phyloP scores from a whole-genome alignment of 2,888 invertebrate species.

The Limenitis camilla region DNA sequence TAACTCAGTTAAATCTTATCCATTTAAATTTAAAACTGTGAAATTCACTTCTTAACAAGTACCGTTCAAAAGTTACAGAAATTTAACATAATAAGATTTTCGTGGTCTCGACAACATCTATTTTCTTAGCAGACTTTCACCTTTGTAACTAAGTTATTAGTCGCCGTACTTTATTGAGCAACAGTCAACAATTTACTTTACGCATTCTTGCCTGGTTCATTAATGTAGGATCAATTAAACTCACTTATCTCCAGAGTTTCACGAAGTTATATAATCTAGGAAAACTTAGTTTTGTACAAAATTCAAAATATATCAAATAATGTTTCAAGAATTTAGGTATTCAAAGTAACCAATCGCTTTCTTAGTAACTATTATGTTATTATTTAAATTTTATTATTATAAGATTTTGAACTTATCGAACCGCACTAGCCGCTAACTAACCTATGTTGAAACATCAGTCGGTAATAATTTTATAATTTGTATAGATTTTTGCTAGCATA shows the following conservation, averaged over 20 bases:
- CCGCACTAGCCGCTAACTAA: too few relatives aligned
- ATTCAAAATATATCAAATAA: not conserved
- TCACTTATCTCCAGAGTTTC: conserved; percentile 25
- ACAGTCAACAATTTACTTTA: conserved; percentile 50
- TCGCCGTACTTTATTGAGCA: conserved; percentile 45
- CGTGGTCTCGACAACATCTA: conserved; percentile 59
- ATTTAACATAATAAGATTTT: conserved; percentile 63
- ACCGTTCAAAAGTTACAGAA: conserved; percentile 59
- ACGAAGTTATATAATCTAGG: conserved; percentile 13
- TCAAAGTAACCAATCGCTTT: not conserved
- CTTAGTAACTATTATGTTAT: too few relatives aligned
- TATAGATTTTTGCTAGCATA: not conserved
- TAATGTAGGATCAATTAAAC: conserved; percentile 30
- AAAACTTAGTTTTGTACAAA: not conserved
- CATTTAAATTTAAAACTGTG: conserved; percentile 39
- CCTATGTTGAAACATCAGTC: too few relatives aligned
- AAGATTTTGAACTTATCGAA: too few relatives aligned
- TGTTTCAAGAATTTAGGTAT: too few relatives aligned
- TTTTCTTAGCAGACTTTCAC: conserved; percentile 58
- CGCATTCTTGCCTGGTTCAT: conserved; percentile 40
- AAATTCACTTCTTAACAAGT: conserved; percentile 48
- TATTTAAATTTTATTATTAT: too few relatives aligned
- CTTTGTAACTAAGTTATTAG: conserved; percentile 56
- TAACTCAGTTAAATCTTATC: conserved; percentile 32
- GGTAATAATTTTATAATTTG: too few relatives aligned